Evolutionary conservation across 2,888 invertebrate species (phyloP), one percentile per base, ranked within the genome.

Genomic region (Drosophila nr. perissopoda): DNA sequence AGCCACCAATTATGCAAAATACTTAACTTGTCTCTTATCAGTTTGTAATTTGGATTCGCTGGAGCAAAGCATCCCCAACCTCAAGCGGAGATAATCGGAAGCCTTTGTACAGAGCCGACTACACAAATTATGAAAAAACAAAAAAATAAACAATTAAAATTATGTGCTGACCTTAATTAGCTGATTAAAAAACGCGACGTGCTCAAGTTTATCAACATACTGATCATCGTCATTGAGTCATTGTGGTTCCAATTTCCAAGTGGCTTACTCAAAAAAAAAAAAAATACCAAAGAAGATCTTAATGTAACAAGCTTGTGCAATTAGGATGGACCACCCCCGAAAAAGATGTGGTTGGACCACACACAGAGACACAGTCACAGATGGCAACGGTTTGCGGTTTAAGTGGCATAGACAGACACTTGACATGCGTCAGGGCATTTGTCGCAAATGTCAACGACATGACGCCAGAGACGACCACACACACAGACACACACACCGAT

Each of bases 391-490:
- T 38, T 56, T 40, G 66, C 33, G 49, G 65, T 66, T 67, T 70
- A 74, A 81, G 78, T 81, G 79, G 21, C 59, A 61, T 38, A 65
- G 73, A 53, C 74, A 53, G 46, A 58, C 84, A 88, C 86, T 87
- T 89, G 87, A 85, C 88, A 81, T 89, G 82, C 89, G 81, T 89
- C 87, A 79, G 80, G 65, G 79, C 74, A 88, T 81, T 84, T 84
- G 85, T 89, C 82, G 89, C 85, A 87, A 86, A 89, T 89, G 89
- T 86, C 85, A 86, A 86, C 88, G 85, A 80, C 89, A 88, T 87
- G 89, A 88, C 87, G 86, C 83, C 88, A 70, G 81, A 16, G 56
- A 40, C 42, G 86, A 89, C 87, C 87, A 89, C 83, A 83, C 86
- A 61, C 1, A 25, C 31, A 18, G 72, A 78, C 81, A 66, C 62